Evolutionary conservation across 2,113 vertebrate species (phyloP), one percentile per base, ranked within the genome.

Genomic region (Sclerurus mexicanus): DNA sequence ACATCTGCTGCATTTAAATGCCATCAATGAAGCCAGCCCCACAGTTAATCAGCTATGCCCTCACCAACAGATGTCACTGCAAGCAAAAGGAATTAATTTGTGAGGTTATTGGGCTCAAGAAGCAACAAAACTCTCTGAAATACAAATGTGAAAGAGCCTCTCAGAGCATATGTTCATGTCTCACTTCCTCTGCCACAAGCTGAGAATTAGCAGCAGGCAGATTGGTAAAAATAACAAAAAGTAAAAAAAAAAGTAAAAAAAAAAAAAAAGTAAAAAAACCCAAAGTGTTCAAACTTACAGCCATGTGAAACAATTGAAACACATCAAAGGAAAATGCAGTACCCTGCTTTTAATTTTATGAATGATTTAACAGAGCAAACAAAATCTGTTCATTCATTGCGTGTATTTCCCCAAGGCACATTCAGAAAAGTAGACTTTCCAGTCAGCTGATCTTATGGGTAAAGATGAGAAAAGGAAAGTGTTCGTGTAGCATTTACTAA

Each of bases 181-280:
- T 86, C 84, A 77, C 74, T 85, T 95, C 55, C 47, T 88, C 47
- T 90, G 69, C 71, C 86, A 93, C 89, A 96, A 93, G 46, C 69
- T 92, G 95, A 89, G 92, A 96, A 95, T 94, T 95, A 97, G 73
- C 79, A 97, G 93, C 87, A 95, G 58, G 47, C 58, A 95, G 73
- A 91, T 68, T 80, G 78, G 59, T 94, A 96, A 73, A 95, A 90
- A 96, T 63, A 93, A 90, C 33, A 74, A 84, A 91, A 81, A 31
- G 5, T 9, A 25, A 6, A 73, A 6, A 67, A 35, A 82, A 16
- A 74, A 63, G 27, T 11, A 74, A 10, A 25, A 6, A 73, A 6
- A 67, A 35, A 82, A 16, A 74, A 63, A 30, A 13, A 74, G 3
- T 39, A 22, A 50, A 14, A 64, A 68, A n/a, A 42, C 14, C 14